Base-by-base conservation (phyloP, 2,113 vertebrate genomes). In the Catharus bicknelli region DNA sequence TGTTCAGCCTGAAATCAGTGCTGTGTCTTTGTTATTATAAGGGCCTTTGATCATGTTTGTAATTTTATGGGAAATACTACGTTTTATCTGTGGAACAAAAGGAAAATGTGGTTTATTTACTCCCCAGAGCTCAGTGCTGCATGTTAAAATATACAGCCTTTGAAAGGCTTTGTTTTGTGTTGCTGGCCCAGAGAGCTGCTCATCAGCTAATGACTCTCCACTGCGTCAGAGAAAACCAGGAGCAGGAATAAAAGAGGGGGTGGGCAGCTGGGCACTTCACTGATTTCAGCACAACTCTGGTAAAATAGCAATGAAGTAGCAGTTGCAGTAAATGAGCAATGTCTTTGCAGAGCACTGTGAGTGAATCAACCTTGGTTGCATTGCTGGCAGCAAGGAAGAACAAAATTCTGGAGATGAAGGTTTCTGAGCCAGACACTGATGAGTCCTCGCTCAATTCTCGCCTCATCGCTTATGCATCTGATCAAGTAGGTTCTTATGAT, bases 321-420 rank as follows among this genome's bases (percentile, higher is more conserved):
- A 67, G 30, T 67, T 91, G 75, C 55, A 62, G 25, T 66, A 79
- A 51, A 88, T 40, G 58, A 72, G 36, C 59, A 87, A 58, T 94
- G 78, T 82, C 64, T 27, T 96, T 88, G 38, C 92, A 99, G 99
- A 98, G 98, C 94, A 99, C 99, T 1, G 99, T 99, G 75, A 99
- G 99, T 5, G 99, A 99, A 95, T 98, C 99, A 19, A 99, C 99
- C 7, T 91, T 99, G 83, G 97, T 99, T 7, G 98, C 99, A 43
- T 96, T 99, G 68, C 96, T 99, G 50, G 98, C 99, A 42, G 98
- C 99, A 30, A 97, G 99, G 84, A 99, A 99, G 95, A 98, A 98
- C 93, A 99, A 98, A 96, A 98, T 99, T 45, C 88, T 99, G 61
- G 98, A 98, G 95, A 97, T 99, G 97, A 97, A 97, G 80, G 73